phyloP scores from a whole-genome alignment of 2,888 invertebrate genomes.

The Drosophila robusta region DNA sequence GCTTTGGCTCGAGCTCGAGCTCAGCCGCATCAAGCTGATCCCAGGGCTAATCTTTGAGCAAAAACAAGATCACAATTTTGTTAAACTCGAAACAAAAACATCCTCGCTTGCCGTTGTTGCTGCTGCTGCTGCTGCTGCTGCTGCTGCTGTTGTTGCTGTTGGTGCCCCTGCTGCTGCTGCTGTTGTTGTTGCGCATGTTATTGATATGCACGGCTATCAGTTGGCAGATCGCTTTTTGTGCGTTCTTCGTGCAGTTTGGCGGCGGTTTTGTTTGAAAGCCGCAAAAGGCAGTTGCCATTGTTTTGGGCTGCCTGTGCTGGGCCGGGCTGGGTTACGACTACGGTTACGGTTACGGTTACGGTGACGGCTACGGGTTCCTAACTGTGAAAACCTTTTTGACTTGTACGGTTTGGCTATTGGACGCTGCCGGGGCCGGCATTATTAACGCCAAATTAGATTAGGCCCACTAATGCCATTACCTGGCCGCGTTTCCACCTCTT shows the following conservation, averaged over 20 bases:
- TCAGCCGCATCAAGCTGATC: constrained; percentile 35
- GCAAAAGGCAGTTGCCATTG: constrained; percentile 77
- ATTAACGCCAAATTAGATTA: constrained; percentile 84
- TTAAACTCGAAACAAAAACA: constrained; percentile 59
- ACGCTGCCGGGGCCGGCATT: constrained; percentile 56
- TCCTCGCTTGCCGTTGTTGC: constrained; percentile 15
- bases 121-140: constrained; percentile 20
- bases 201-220: constrained; percentile 68
- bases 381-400: constrained; percentile 83
- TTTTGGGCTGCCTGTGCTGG: constrained; percentile 31
- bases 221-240: constrained; percentile 60
- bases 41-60: constrained; percentile 73
- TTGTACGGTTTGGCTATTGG: constrained; percentile 74
- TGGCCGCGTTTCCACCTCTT: constrained; percentile 39
- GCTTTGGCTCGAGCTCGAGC: constrained; percentile 82
- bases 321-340: constrained; percentile 21
- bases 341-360: constrained; percentile 31
- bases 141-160: constrained; percentile 18
- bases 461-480: constrained; percentile 73
- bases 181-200: constrained; percentile 55
- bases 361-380: constrained; percentile 17
- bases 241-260: constrained; percentile 44
- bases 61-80: constrained; percentile 81
- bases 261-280: constrained; percentile 67
- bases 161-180: constrained; percentile 19